Evolutionary conservation across 2,888 invertebrate genomes (phyloP).

Genomic region (Sminthurinus aureus): DNA sequence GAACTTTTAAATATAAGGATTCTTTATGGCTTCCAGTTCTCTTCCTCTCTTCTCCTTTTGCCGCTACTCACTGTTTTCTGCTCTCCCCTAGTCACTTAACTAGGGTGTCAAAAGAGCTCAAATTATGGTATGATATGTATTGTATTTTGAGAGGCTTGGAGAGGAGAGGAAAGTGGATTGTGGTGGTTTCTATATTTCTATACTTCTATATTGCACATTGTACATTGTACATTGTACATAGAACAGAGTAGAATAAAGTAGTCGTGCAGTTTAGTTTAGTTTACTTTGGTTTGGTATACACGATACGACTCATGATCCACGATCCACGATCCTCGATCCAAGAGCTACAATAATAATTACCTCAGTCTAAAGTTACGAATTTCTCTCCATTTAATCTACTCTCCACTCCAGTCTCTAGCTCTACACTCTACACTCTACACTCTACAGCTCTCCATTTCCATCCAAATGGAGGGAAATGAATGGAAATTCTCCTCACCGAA

Average conservation of each 20-base stretch:
- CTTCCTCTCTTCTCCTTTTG: not conserved
- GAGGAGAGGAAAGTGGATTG: not conserved
- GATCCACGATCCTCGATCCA: no score
- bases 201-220: not conserved
- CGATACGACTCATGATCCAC: not conserved
- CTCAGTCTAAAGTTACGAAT: conserved; percentile 9
- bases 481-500: no score
- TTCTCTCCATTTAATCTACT: conserved; percentile 21
- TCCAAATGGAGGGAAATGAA: no score
- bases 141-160: not conserved
- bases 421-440: no score
- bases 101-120: not conserved
- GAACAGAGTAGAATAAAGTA: not conserved
- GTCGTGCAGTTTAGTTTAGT: no score
- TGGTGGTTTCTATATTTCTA: not conserved
- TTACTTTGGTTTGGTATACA: not conserved
- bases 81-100: not conserved
- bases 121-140: no score
- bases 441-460: no score
- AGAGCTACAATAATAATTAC: conserved; percentile 11
- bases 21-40: conserved; percentile 7
- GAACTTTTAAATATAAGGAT: conserved; percentile 5
- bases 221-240: no score
- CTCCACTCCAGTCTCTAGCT: no score
- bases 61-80: no score